These are phyloP conservation scores for Popillia japonica DNA, from an alignment of 1,140 invertebrate genomes.

Conservation along the genomic window DNA sequence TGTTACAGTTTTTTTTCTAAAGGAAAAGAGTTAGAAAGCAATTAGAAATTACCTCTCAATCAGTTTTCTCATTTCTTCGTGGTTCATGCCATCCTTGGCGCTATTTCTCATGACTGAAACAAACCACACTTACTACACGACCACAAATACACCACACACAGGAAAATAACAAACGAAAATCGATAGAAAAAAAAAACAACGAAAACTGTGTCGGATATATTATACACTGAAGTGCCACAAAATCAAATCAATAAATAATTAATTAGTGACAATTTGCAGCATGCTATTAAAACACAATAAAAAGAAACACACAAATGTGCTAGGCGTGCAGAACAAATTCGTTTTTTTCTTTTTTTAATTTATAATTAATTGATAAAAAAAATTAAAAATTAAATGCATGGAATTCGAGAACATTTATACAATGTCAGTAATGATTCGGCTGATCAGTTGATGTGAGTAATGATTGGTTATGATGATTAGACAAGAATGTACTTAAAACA, in stretches of 20 bases:
- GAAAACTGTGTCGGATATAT: constrained; percentile 38
- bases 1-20: too few species aligned
- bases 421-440: background rate
- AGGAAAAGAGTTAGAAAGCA: constrained; percentile 21
- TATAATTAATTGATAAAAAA: too few species aligned
- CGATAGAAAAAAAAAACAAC: constrained; percentile 39
- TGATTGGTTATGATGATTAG: background rate
- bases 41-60: constrained; percentile 86
- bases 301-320: background rate
- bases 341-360: too few species aligned
- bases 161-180: constrained; percentile 51
- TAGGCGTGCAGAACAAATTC: background rate
- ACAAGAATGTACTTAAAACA: background rate
- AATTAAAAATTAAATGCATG: too few species aligned
- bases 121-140: constrained; percentile 64
- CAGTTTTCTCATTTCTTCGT: constrained; percentile 94
- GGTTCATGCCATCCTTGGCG: constrained; percentile 89
- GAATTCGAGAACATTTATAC: too few species aligned
- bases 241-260: background rate
- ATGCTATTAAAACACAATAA: constrained; percentile 42
- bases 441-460: background rate
- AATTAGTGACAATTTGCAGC: constrained; percentile 39
- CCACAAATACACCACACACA: constrained; percentile 59
- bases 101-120: constrained; percentile 74
- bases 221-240: constrained; percentile 14